Conservation (phyloP, 2,797 vertebrate genomes). For the Nyctibius grandis region DNA sequence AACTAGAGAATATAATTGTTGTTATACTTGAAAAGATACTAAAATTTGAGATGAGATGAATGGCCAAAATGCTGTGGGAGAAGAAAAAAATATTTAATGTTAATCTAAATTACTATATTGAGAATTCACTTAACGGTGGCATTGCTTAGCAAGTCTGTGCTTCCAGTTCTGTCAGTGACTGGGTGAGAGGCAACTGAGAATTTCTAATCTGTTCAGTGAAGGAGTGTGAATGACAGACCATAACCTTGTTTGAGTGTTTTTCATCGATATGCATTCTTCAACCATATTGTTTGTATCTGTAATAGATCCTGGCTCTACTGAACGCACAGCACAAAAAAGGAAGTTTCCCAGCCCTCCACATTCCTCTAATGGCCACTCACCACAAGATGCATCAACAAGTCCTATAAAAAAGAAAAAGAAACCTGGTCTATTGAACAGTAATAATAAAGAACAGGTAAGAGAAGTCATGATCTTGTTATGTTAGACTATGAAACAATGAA, state of each 20-base stretch:
- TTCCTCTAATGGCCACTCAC: constrained; percentile 97
- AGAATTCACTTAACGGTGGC: not conserved
- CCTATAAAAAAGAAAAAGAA: constrained; percentile 99
- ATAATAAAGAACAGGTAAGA: constrained; percentile 95
- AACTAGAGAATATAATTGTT: not conserved
- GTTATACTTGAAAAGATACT: not conserved
- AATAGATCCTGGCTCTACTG: constrained; percentile 88
- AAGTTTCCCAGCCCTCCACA: constrained; percentile 94
- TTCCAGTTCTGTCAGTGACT: not conserved
- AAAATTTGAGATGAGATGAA: not conserved
- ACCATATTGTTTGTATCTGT: constrained; percentile 22
- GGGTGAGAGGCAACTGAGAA: not conserved
- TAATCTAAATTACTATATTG: not conserved
- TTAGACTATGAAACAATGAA: not conserved
- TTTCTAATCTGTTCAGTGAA: not conserved
- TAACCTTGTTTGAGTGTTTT: not conserved
- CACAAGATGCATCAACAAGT: constrained; percentile 92
- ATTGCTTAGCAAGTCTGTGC: not conserved
- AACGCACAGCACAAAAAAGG: constrained; percentile 88
- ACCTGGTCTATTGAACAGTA: constrained; percentile 88
- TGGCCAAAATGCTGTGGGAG: not conserved
- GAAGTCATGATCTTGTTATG: not conserved
- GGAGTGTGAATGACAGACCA: not conserved
- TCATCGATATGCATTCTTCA: not conserved
- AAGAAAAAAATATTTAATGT: not conserved